Evolutionary conservation across 2,797 vertebrate species (phyloP).

Genomic region (Gallinago nigripennis): DNA sequence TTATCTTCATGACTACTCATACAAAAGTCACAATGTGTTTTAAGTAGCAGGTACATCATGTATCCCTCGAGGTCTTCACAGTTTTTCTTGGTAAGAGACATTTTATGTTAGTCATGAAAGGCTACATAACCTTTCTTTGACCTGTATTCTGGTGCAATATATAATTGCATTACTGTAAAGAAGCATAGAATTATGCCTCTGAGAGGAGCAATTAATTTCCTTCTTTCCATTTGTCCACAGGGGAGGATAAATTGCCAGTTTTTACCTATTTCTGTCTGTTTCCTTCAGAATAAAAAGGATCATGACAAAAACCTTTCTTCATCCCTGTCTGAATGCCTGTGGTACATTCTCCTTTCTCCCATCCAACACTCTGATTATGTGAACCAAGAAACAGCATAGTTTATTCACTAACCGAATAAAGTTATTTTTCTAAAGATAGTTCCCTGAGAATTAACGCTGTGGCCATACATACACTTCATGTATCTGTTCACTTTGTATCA

Average conservation of each 20-base stretch:
- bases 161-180: not conserved
- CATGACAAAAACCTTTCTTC: not conserved
- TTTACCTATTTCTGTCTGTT: not conserved
- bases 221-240: not conserved
- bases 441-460: not conserved
- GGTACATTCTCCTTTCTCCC: not conserved
- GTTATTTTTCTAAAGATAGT: not conserved
- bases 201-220: not conserved
- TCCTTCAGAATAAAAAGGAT: not conserved
- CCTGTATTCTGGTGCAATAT: not conserved
- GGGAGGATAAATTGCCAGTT: not conserved
- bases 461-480: not conserved
- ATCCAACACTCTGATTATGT: not conserved
- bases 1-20: not conserved
- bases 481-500: not conserved
- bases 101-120: not conserved
- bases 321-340: not conserved
- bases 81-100: not conserved
- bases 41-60: not conserved
- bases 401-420: not conserved
- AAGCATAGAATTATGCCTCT: not conserved
- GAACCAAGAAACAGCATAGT: not conserved
- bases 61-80: not conserved
- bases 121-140: not conserved
- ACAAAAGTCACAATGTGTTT: not conserved